Base-by-base conservation (phyloP, 2,797 vertebrate species). In the Australoheros facetus region DNA sequence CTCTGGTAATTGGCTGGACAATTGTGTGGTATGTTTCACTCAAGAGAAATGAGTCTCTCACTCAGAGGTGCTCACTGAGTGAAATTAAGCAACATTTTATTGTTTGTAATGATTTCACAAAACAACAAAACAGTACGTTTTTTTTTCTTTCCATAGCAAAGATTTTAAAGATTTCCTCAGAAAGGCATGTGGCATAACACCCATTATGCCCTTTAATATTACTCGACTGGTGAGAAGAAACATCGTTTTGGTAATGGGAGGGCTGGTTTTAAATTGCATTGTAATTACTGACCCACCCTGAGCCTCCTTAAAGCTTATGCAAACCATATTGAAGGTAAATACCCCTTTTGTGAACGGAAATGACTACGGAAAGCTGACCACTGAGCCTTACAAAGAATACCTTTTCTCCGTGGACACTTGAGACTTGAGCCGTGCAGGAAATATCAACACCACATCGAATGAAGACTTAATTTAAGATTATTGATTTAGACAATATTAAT, bases 241-340 rank as follows among this genome's bases (percentile, higher is more conserved):
- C 76, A 75, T 85, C 69, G 69, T 79, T 71, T 76, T 39, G 56
- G 34, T 64, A 58, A 82, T 59, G 19, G 51, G 70, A 86, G 75
- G 62, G 57, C 73, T 77, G 89, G 89, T 91, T 89, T 91, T 88
- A 79, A 79, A 76, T 93, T 93, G 79, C 89, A 89, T 92, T 90
- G 86, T 90, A 93, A 92, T 93, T 92, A 89, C 66, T 69, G 85
- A 86, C 78, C 74, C 70, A 75, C 76, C 80, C 79, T 2, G 56
- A 84, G 45, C 77, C 89, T 84, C 54, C 71, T 79, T 73, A 64
- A 73, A 82, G 83, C 88, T 85, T 85, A 84, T 78, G 75, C 77
- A 81, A 90, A 89, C 81, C 80, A 84, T 84, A 80, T 77, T 88
- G 79, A 91, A 82, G 82, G 83, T 89, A 89, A 91, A 91, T 90